Evolutionary conservation across 1,140 invertebrate genomes (phyloP).

Genomic region (Lepidurus arcticus): DNA sequence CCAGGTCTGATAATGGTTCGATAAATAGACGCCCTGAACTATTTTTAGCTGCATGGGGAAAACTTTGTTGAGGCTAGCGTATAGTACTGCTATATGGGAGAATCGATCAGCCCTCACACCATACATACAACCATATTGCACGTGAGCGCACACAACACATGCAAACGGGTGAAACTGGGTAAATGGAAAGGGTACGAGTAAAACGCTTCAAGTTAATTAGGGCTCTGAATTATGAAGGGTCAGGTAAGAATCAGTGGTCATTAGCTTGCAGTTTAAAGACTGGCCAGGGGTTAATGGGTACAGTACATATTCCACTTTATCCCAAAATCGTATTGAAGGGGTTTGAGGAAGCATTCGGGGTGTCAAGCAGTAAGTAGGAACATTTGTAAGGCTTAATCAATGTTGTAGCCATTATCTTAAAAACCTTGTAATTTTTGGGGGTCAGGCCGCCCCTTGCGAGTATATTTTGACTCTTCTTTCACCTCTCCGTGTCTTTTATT

Average conservation of each 20-base stretch:
- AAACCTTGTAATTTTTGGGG: too few relatives aligned
- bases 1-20: not conserved
- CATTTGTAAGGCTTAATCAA: too few relatives aligned
- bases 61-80: not conserved
- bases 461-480: too few relatives aligned
- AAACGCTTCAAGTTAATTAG: not conserved
- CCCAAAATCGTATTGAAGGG: not conserved
- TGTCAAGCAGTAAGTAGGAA: too few relatives aligned
- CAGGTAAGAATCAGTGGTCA: not conserved
- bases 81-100: not conserved
- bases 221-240: not conserved
- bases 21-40: not conserved
- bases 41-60: not conserved
- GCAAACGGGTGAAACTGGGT: not conserved
- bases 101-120: slow-evolving; percentile 14
- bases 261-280: not conserved
- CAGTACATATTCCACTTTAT: not conserved
- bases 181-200: not conserved
- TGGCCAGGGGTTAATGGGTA: not conserved
- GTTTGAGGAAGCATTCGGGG: too few relatives aligned
- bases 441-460: too few relatives aligned
- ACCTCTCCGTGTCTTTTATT: too few relatives aligned
- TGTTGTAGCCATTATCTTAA: too few relatives aligned
- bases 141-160: not conserved
- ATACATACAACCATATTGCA: not conserved